Evolutionary conservation across 2,113 vertebrate genomes (phyloP), one percentile per base, ranked within the genome.

Genomic region (Ursus arctos): DNA sequence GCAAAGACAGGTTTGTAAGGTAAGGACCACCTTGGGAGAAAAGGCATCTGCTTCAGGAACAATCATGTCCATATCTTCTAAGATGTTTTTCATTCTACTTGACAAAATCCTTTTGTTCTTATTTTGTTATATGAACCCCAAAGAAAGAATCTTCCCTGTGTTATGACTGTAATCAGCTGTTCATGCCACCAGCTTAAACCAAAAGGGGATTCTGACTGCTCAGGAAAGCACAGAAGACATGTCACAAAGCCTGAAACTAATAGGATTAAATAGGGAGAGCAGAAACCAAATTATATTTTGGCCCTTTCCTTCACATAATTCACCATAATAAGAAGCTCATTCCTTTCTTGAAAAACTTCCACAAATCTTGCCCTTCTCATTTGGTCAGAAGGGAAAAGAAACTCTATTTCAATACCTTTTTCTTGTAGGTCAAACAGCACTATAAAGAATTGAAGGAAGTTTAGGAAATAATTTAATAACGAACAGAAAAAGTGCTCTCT

Each of bases 401-500:
- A 95, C 8, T 94, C 49, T 72, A 77, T 77, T 98, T 95, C 74
- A 92, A 92, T 82, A 82, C 13, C 1, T 55, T 97, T 91, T 95
- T 43, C 5, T 96, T 95, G 36, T 96, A 97, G 96, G 97, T 98
- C 96, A 98, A 97, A 83, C 4, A 6, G 22, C 36, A 88, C 80
- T 97, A 91, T 91, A 88, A 96, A 98, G 84, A 72, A 94, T 93
- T 43, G n/a, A 89, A 36, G 36, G 26, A 92, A 94, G 83, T 96
- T 97, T 91, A 57, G 49, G 76, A 96, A 95, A 97, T 96, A 96
- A 97, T 92, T 98, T 93, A 94, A 92, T 94, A 97, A 97, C n/a
- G 76, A 96, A 94, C 15, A 85, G 77, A 96, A 91, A 97, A 94
- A 94, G 79, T 90, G 7, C 28, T 92, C 40, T 96, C 49, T 88